Percentiles rank a stretch among this genome's conserved stretches.
These are phyloP conservation scores for Pseudomyrmex sp. DNA, from an alignment of 1,140 invertebrate species.

Conservation along the genomic window DNA sequence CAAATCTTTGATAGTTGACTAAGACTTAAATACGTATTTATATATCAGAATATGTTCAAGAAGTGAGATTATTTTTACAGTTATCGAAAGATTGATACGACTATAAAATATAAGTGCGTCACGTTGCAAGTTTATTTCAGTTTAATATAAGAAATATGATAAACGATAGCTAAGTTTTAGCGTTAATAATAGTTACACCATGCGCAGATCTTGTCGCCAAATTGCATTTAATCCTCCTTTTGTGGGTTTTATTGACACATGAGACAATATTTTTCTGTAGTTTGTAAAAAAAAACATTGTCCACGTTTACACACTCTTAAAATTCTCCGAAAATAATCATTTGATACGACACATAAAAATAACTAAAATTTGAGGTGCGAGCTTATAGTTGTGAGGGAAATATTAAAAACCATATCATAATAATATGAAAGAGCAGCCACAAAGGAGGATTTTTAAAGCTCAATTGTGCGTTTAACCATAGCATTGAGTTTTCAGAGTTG, in stretches of 20 bases:
- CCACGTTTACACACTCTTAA: no score
- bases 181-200: conserved; percentile 10
- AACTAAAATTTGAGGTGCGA: neutral
- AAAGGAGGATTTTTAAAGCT: conserved; percentile 22
- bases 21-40: conserved; percentile 34
- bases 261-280: conserved; percentile 5
- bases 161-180: conserved; percentile 35
- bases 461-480: conserved; percentile 10
- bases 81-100: conserved; percentile 28
- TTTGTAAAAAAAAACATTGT: neutral
- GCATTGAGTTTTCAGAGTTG: neutral
- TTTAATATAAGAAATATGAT: conserved; percentile 29
- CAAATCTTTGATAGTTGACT: conserved; percentile 15
- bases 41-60: conserved; percentile 46
- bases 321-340: no score
- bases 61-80: conserved; percentile 57
- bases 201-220: conserved; percentile 1
- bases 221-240: conserved; percentile 24
- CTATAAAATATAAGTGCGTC: conserved; percentile 23
- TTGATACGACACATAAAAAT: no score
- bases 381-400: conserved; percentile 38
- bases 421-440: neutral
- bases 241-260: conserved; percentile 9
- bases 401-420: conserved; percentile 32
- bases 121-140: conserved; percentile 11